Evolutionary conservation across 2,113 vertebrate species (phyloP), one percentile per base, ranked within the genome.

Genomic region (Ammodytes dubius): DNA sequence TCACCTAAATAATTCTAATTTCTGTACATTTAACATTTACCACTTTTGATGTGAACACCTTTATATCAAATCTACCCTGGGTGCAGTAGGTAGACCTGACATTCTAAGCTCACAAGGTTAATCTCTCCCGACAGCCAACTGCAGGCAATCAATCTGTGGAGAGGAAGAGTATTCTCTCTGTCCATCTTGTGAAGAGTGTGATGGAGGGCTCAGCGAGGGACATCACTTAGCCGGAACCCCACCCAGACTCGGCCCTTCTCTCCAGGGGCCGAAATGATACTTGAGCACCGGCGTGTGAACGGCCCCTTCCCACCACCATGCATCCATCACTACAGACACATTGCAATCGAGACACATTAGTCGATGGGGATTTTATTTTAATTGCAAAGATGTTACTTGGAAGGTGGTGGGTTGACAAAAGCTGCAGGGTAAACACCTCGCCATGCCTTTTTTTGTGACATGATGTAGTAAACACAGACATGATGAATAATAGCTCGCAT

Each of bases 141-240:
- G 86, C 46, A 57, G 45, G 64, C 88, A 82, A 94, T 92, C 88
- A 90, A 54, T 92, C 92, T 86, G 74, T 43, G 52, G 27, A n/a
- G 76, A 85, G 83, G 90, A 88, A 88, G 82, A 82, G 88, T 73
- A 72, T 77, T 89, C 87, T 81, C 63, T 88, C 74, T 84, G 89
- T 94, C 89, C 75, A 75, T 91, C 88, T 82, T 68, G 66, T 78
- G 77, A 81, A 73, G 81, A 83, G 85, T 91, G 91, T 92, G 90
- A 94, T 89, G 86, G 87, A 93, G 81, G 88, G 79, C 83, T 91
- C 67, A 73, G 87, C 77, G 79, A 70, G 84, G 77, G 79, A 87
- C 90, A 70, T 87, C 85, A 79, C 88, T 87, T 85, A 80, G 74
- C 60, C 43, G 63, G 59, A 52, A 67, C 84, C 80, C 75, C 71